A percentile compares a stretch with the other conserved stretches of the same genome.
These are phyloP conservation scores for Argya squamiceps DNA, from an alignment of 2,797 vertebrate species.

Conservation along the genomic window DNA sequence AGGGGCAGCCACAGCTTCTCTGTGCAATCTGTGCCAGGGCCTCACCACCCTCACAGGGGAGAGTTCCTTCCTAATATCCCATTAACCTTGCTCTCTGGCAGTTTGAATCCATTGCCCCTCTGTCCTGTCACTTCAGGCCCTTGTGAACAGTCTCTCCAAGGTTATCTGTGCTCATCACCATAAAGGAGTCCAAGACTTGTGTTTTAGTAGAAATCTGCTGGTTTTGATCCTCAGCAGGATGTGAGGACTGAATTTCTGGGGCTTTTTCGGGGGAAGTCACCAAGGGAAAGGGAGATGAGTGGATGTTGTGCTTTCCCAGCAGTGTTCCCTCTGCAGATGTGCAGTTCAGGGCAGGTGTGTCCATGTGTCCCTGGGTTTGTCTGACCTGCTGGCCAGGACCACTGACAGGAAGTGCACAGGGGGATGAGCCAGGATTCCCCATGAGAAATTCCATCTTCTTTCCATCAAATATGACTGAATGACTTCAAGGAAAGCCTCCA, in stretches of 20 bases:
- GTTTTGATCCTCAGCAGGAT: not conserved
- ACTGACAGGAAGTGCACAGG: not conserved
- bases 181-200: not conserved
- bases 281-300: not conserved
- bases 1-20: not conserved
- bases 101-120: not conserved
- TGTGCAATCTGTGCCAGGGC: rapidly evolving
- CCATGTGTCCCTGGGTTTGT: not conserved
- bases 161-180: not conserved
- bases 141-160: not conserved
- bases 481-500: not conserved
- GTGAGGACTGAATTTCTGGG: not conserved
- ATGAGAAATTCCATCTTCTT: not conserved
- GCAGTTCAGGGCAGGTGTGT: not conserved
- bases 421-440: not conserved
- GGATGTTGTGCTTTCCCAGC: not conserved
- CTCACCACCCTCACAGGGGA: rapidly evolving
- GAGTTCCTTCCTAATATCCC: not conserved
- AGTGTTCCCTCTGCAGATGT: not conserved
- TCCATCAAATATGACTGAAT: not conserved
- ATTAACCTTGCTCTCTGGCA: not conserved
- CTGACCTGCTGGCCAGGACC: not conserved
- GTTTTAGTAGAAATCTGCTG: not conserved
- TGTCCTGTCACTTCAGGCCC: not conserved
- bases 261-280: not conserved